Evolutionary conservation across 2,888 invertebrate species (phyloP), one percentile per base, ranked within the genome.

Genomic region (Melitaea athalia): DNA sequence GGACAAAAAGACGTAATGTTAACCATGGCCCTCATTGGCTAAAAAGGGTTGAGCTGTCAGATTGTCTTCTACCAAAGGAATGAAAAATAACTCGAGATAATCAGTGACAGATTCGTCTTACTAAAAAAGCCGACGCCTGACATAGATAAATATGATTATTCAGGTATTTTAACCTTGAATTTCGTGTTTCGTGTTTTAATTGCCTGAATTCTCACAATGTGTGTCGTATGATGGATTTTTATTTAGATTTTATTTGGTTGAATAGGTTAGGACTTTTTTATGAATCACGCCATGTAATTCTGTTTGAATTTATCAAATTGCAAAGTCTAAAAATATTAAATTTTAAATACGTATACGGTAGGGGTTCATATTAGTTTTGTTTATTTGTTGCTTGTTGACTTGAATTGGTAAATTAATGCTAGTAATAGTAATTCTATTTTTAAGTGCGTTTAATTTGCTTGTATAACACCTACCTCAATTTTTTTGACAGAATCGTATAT

Each of bases 31-130:
- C 87, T 87, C 86, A 91, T 89, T 91, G 91, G 91, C 86, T 91
- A 89, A 92, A 91, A 92, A 92, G 92, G 92, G 92, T 92, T 91
- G 87, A 89, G 87, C 91, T 92, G 92, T 91, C 90, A 92, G 86
- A 89, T 86, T 87, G 88, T 83, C 85, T 83, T 82, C 82, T 81
- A 85, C 83, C 86, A 89, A 89, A 89, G 87, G 86, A 89, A 90
- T 92, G 91, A 92, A 75, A 87, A 87, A 92, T 91, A 81, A 76
- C 76, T 77, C 70, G 74, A 91, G 91, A 92, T 92, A 90, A 92
- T 92, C 92, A 91, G 82, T 91, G 91, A 89, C 92, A 92, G 90
- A 90, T 90, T 82, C 90, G 85, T 89, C 89, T 90, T 89, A 87
- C 81, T 85, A 91, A 91, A 91, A 90, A 91, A 88, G 86, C 86